These are phyloP conservation scores for Tylochromis polylepis DNA, from an alignment of 2,113 vertebrate species.

Conservation along the genomic window DNA sequence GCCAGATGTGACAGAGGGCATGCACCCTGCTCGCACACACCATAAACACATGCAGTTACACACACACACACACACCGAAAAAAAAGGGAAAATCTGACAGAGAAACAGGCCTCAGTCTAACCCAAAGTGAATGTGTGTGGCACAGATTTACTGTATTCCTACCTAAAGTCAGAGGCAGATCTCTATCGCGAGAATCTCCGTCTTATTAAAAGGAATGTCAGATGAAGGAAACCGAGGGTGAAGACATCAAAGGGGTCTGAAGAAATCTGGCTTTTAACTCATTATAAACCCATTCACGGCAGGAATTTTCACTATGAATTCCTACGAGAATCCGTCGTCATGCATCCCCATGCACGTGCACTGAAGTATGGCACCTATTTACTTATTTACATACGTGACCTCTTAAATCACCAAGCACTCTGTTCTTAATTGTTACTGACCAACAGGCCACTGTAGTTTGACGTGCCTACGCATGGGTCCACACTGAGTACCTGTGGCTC, in stretches of 20 bases:
- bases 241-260: conserved; percentile 47
- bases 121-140: conserved; percentile 12
- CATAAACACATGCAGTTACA: conserved; percentile 28
- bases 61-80: conserved; percentile 20
- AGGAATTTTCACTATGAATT: conserved; percentile 1
- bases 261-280: conserved; percentile 48
- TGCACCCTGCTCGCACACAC: conserved; percentile 39
- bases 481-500: conserved; percentile 24
- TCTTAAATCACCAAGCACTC: not conserved
- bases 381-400: not conserved
- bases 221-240: conserved; percentile 47
- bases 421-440: not conserved
- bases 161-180: conserved; percentile 32
- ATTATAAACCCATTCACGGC: conserved; percentile 3
- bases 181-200: conserved; percentile 34
- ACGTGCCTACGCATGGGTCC: not conserved
- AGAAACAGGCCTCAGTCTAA: not conserved
- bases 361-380: not conserved
- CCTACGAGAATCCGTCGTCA: not conserved
- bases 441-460: not conserved
- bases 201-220: conserved; percentile 57
- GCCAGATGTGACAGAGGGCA: conserved; percentile 64
- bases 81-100: not conserved
- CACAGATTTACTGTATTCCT: conserved; percentile 24
- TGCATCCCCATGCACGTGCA: not conserved